phyloP scores from a whole-genome alignment of 2,888 invertebrate species.

The Amorpha juglandis region DNA sequence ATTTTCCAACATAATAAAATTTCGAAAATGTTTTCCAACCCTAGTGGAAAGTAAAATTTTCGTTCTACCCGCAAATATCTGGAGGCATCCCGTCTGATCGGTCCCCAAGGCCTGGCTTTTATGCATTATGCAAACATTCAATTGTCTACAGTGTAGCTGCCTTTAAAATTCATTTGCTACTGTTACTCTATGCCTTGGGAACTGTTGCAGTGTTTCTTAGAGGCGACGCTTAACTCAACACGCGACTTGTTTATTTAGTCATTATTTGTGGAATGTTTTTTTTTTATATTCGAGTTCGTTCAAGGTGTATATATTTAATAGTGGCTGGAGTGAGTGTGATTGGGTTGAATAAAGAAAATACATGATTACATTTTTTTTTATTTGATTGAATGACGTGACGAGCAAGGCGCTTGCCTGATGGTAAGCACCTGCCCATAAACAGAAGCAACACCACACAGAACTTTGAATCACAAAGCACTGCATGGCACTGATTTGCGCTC shows the following conservation, averaged over 20 bases:
- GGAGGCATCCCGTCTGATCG: conserved; percentile 23
- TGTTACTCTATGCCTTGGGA: conserved; percentile 29
- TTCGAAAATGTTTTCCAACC: conserved; percentile 16
- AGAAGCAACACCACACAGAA: no score
- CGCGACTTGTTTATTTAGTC: conserved; percentile 19
- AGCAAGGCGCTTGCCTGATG: no score
- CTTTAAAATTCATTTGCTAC: conserved; percentile 66
- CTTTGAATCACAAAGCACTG: no score
- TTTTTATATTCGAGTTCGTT: not conserved
- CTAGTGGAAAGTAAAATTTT: conserved; percentile 19
- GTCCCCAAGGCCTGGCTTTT: conserved; percentile 34
- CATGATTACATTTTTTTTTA: no score
- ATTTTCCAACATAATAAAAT: conserved; percentile 4
- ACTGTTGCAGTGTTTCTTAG: conserved; percentile 51
- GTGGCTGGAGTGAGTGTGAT: not conserved
- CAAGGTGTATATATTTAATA: not conserved
- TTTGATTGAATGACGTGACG: no score
- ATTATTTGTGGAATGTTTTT: conserved; percentile 7
- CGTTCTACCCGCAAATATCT: conserved; percentile 25
- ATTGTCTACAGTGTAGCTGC: conserved; percentile 61
- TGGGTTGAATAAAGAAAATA: no score
- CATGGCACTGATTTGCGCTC: no score
- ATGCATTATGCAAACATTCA: conserved; percentile 75
- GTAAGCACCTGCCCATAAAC: no score
- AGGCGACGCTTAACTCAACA: not conserved